phyloP scores from a whole-genome alignment of 2,113 vertebrate genomes.

The Sitta europaea region DNA sequence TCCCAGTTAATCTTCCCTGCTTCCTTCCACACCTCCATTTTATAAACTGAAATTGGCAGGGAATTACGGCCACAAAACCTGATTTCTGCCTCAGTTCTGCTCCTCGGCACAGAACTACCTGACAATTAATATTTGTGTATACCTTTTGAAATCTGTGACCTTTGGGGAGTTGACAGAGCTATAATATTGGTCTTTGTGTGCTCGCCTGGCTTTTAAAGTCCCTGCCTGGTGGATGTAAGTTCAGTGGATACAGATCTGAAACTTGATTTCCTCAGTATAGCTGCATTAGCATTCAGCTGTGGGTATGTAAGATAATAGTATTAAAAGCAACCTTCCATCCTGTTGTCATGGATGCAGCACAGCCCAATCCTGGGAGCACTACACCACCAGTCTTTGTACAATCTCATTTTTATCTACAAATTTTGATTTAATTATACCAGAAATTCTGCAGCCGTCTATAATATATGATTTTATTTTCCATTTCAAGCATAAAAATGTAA shows the following conservation, averaged over 20 bases:
- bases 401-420: constrained; percentile 73
- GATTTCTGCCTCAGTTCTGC: constrained; percentile 24
- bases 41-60: constrained; percentile 1
- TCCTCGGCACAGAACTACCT: constrained; percentile 16
- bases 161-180: constrained; percentile 48
- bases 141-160: constrained; percentile 52
- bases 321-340: constrained; percentile 79
- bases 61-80: constrained; percentile 22
- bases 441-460: constrained; percentile 46
- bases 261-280: constrained; percentile 74
- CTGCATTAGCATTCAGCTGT: constrained; percentile 81
- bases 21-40: constrained; percentile 18
- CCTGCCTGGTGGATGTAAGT: constrained; percentile 63
- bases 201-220: constrained; percentile 48
- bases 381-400: constrained; percentile 61
- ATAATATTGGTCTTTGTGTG: constrained; percentile 51
- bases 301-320: constrained; percentile 81
- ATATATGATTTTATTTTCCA: constrained; percentile 44
- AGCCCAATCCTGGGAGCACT: constrained; percentile 65
- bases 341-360: constrained; percentile 83
- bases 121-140: constrained; percentile 26
- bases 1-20: constrained; percentile 20
- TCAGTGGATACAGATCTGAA: constrained; percentile 75
- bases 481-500: constrained; percentile 30
- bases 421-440: constrained; percentile 73